Percentiles rank a stretch among this genome's conserved stretches.
phyloP scores from a whole-genome alignment of 1,140 invertebrate species.

The Zaprionus ghesquierei region DNA sequence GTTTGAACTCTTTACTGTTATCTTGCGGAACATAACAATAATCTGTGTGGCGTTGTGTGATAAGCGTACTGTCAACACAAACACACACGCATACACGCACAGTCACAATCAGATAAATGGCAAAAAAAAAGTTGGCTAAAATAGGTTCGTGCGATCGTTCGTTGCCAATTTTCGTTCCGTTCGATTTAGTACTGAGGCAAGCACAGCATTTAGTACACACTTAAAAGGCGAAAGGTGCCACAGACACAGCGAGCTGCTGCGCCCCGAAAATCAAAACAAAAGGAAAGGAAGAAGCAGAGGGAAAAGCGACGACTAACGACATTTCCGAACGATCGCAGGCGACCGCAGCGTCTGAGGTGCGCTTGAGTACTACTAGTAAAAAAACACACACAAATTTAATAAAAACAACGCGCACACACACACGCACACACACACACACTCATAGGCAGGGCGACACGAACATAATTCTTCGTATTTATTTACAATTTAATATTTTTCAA shows the following conservation, averaged over 20 bases:
- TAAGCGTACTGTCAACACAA: constrained; percentile 38
- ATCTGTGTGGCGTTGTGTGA: constrained; percentile 34
- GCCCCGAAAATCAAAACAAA: constrained; percentile 1
- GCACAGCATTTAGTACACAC: constrained; percentile 41
- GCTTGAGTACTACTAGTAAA: constrained; percentile 52
- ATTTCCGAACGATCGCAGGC: constrained; percentile 30
- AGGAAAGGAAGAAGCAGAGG: constrained; percentile 8
- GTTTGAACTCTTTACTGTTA: constrained; percentile 34
- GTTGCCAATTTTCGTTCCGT: constrained; percentile 47
- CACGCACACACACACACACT: constrained; percentile 4
- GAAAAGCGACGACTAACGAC: constrained; percentile 33
- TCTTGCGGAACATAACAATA: constrained; percentile 31
- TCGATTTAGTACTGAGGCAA: constrained; percentile 48
- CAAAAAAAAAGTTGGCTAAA: constrained; percentile 7
- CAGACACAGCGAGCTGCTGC: not conserved
- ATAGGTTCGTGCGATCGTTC: constrained; percentile 26
- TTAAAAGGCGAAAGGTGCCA: constrained; percentile 43
- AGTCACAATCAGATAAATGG: constrained; percentile 19
- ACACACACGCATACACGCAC: constrained; percentile 16
- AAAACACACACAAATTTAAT: constrained; percentile 19
- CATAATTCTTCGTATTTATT: constrained; percentile 61
- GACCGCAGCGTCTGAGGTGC: constrained; percentile 57
- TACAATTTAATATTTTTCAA: constrained; percentile 65
- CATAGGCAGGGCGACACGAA: constrained; percentile 43
- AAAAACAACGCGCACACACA: constrained; percentile 15